Conservation (phyloP, 2,113 vertebrate genomes). For the Dipodomys spectabilis region DNA sequence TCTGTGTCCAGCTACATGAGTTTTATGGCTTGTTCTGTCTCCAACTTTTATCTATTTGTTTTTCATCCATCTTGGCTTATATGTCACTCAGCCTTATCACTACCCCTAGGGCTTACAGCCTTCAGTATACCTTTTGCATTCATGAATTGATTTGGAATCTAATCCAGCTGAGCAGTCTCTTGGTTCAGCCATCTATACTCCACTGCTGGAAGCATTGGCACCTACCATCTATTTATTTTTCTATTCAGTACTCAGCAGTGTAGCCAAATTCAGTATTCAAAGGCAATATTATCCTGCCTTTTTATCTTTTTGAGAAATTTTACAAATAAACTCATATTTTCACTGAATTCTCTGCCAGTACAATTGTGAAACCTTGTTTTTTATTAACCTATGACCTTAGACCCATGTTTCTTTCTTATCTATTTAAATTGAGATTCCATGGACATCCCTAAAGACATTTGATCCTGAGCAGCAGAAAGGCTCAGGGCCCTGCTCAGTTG, state of each 20-base stretch:
- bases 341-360: neutral
- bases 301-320: neutral
- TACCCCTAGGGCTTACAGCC: neutral
- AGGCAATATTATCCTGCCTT: too few relatives aligned
- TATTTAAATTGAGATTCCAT: neutral
- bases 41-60: conserved; percentile 9
- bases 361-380: neutral
- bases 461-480: neutral
- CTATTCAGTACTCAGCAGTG: neutral
- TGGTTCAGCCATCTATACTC: neutral
- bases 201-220: neutral
- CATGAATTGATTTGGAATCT: conserved; percentile 10
- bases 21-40: neutral
- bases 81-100: neutral
- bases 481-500: neutral
- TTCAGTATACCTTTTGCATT: conserved; percentile 17
- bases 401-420: neutral
- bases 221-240: neutral
- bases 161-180: neutral
- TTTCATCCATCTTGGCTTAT: neutral
- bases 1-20: neutral
- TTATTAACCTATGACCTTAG: neutral
- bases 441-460: neutral
- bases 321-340: neutral
- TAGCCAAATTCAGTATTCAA: too few relatives aligned